Conservation (phyloP, 1,140 invertebrate genomes). For the Drosophila pandora region DNA sequence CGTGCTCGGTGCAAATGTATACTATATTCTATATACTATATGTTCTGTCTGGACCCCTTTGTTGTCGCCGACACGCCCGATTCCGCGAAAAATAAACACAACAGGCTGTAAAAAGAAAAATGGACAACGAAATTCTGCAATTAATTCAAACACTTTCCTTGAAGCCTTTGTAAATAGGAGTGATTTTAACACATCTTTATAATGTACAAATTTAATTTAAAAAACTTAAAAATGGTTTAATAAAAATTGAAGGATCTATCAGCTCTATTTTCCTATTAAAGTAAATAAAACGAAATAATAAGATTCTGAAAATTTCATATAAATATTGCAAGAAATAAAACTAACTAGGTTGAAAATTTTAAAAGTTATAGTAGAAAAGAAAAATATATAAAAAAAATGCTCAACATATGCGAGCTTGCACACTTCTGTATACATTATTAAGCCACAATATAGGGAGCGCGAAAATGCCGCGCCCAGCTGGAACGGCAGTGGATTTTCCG, state of each 20-base stretch:
- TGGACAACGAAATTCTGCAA: background rate
- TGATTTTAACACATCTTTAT: too few relatives aligned
- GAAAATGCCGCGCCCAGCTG: background rate
- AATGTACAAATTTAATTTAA: too few relatives aligned
- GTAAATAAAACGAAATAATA: too few relatives aligned
- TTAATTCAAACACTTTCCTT: background rate
- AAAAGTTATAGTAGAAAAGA: background rate
- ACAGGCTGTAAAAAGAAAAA: background rate
- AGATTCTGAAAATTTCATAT: background rate
- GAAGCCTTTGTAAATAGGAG: background rate
- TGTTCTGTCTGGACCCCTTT: constrained; percentile 19
- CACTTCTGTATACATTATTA: constrained; percentile 1
- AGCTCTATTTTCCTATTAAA: too few relatives aligned
- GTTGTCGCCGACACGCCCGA: constrained; percentile 23
- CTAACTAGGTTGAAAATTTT: background rate
- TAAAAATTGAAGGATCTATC: too few relatives aligned
- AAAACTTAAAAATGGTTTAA: too few relatives aligned
- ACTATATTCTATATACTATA: constrained; percentile 5
- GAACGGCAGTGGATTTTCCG: background rate
- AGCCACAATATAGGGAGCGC: constrained; percentile 5
- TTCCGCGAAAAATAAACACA: constrained; percentile 34
- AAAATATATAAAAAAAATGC: background rate
- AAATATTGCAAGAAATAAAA: background rate
- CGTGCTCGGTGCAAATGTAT: constrained; percentile 3
- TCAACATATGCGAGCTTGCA: background rate